Evolutionary conservation across 2,797 vertebrate species (phyloP), one percentile per base, ranked within the genome.

Genomic region (Pangasius larnaudii): DNA sequence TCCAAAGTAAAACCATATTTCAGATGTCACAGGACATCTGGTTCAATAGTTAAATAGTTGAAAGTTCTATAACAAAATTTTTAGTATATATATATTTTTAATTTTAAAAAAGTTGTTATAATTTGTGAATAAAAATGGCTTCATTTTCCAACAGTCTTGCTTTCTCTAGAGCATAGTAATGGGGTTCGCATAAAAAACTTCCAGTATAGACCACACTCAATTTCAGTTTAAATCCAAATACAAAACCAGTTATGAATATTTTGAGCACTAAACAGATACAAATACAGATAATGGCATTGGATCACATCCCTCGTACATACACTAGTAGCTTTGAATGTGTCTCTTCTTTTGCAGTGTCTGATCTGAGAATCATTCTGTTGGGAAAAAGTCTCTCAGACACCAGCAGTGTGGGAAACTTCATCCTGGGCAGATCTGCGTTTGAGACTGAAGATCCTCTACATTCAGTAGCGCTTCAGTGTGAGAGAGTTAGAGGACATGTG

Each of bases 351-450:
- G 2, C 74, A 78, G 75, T 67, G 58, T 65, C 74, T 65, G 75
- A 86, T 1, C 59, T 79, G 46, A 79, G 85, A 33, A 67, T 79
- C 27, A 33, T 79, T 79, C 59, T 86, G 46, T 10, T 86, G 85
- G 75, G 85, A 18, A 61, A 84, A 30, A 65, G 30, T 80, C 39
- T 33, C 9, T 30, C 27, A 18, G 27, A 84, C 27, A 67, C 42
- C 81, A 67, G 61, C 42, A 49, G 39, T 9, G 58, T 84, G 42
- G 61, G 39, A 51, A 84, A 84, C 42, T 0, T 22, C 27, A 49
- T 67, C 59, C 81, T 84, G 61, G 42, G 16, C 39, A 84, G 2
- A 49, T 9, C 61, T 30, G 61, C 1, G 2, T 84, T 51, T 51
- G 59, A 67, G 61, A 67, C 61, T 84, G 36, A 67, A 65, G 16